Base-by-base conservation (phyloP, 35 echinoderm and acorn worm species). In the Apostichopus californicus region DNA sequence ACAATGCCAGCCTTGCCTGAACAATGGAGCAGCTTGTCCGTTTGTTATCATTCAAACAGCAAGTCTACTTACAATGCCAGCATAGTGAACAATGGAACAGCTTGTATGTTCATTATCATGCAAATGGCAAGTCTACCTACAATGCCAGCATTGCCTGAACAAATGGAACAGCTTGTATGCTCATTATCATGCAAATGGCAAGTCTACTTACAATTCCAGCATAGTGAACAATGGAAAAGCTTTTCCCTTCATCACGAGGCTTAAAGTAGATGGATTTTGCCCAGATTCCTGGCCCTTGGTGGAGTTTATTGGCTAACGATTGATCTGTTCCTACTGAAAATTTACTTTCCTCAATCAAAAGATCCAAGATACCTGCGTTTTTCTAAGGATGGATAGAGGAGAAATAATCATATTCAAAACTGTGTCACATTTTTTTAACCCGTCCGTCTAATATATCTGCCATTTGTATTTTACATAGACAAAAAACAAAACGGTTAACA, bases 271-370 rank as follows among this genome's bases (percentile, higher is more conserved):
- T 83, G 12, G 80, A 92, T 91, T 96, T 96, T 46, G 81, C 93
- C 79, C 82, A 91, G 1, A 25, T 63, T 17, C 97, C 93, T 46
- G 93, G 97, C 8, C 97, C 97, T 34, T 72, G 90, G 89, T 99
- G 97, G n/a, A 99, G 93, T 91, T 99, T 99, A 23, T 94, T 96
- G 11, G 97, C 97, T 77, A 99, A 77, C 3, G 93, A 93, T 73
- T 96, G 80, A 28, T 99, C 92, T 15, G 94, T 92, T 77, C 91
- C 97, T 53, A 73, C 86, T 1, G 97, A 93, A 78, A 96, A 99
- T 79, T 99, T 95, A 92, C 95, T 98, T 78, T 98, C 97, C 75
- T 98, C 97, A 92, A 94, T 95, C 68, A 98, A 57, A 12, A 98
- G 73, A 1, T 95, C 97, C 54, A 95, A 86, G 83, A 98, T 95